phyloP scores from a whole-genome alignment of 2,888 invertebrate species.

The Euspilapteryx auroguttella region DNA sequence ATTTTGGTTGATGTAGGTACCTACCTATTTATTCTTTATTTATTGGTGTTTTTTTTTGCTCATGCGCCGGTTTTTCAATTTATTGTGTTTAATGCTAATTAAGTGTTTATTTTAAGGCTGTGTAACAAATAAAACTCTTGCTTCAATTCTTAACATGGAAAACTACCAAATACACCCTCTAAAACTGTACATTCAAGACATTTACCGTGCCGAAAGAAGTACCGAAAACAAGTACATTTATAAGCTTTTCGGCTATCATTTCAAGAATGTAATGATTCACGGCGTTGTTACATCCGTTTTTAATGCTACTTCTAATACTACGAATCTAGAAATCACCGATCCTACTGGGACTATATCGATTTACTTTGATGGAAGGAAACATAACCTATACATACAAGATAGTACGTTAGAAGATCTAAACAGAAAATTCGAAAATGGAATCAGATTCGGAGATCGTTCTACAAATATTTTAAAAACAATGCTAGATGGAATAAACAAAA shows the following conservation, averaged over 20 bases:
- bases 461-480: constrained; percentile 26
- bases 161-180: constrained; percentile 24
- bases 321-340: constrained; percentile 38
- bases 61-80: too few species aligned
- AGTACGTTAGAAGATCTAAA: constrained; percentile 20
- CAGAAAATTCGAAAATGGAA: constrained; percentile 18
- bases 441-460: constrained; percentile 23
- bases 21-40: too few species aligned
- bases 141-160: constrained; percentile 4
- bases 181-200: constrained; percentile 44
- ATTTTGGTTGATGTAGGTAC: too few species aligned
- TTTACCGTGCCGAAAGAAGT: constrained; percentile 33
- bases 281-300: constrained; percentile 35
- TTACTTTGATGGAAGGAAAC: constrained; percentile 30
- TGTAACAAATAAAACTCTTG: too few species aligned
- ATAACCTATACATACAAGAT: constrained; percentile 17
- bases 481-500: constrained; percentile 21
- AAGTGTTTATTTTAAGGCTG: neutral
- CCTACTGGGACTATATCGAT: constrained; percentile 37
- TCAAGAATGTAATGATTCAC: constrained; percentile 45
- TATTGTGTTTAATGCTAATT: neutral
- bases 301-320: constrained; percentile 17
- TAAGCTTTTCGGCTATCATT: constrained; percentile 30
- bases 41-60: too few species aligned
- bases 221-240: constrained; percentile 33